Conservation (phyloP, 2,113 vertebrate genomes). For the Catagonus wagneri region DNA sequence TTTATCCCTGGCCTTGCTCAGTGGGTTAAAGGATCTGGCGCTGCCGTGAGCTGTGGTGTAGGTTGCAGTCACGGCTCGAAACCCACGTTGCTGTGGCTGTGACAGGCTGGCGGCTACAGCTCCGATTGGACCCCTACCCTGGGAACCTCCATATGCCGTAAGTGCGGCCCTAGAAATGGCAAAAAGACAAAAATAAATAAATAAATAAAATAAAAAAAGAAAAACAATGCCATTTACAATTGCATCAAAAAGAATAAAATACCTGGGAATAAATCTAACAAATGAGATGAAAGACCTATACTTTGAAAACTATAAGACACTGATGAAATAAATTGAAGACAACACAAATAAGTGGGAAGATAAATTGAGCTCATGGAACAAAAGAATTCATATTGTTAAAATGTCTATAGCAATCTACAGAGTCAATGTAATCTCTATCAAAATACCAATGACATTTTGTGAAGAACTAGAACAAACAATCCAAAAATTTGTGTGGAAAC, state of each 20-base stretch:
- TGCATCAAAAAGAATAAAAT: neutral
- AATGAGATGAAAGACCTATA: neutral
- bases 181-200: too few species aligned
- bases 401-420: neutral
- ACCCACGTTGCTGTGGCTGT: too few species aligned
- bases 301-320: neutral
- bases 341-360: neutral
- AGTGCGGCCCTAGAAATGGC: too few species aligned
- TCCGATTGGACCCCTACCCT: too few species aligned
- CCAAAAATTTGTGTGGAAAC: neutral
- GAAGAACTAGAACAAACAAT: neutral
- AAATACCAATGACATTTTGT: neutral
- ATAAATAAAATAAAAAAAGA: neutral
- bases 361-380: neutral
- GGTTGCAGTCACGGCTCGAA: too few species aligned
- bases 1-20: too few species aligned
- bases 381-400: neutral
- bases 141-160: too few species aligned
- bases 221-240: neutral
- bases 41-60: too few species aligned
- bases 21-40: too few species aligned
- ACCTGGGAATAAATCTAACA: neutral
- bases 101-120: too few species aligned
- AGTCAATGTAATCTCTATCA: neutral
- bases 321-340: neutral